Evolutionary conservation across 1,140 invertebrate species (phyloP), one percentile per base, ranked within the genome.

Genomic region (Dryas iulia): DNA sequence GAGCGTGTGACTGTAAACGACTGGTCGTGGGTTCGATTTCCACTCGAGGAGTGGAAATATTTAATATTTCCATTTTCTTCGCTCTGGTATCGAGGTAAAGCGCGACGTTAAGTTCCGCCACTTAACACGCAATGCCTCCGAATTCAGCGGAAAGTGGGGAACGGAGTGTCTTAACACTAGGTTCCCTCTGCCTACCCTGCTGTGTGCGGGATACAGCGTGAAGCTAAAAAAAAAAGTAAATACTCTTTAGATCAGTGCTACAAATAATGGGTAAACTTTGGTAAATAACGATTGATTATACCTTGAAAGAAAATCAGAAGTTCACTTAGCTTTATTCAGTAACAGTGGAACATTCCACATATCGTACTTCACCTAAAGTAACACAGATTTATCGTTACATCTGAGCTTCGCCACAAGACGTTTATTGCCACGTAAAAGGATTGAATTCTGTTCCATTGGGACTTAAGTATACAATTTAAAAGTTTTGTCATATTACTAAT

Each of bases 331-430:
- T 47, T 18, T 47, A 47, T 47, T n/a, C 14, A 47, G 35, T 14
- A 47, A 63, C 60, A 25, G 39, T 30, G 26, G 61, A 28, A 63
- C 61, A 47, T 26, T 12, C 53, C 47, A 56, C 61, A 30, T 63
- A 63, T 63, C 47, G 35, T 47, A 47, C 14, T 47, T 47, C 35
- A 54, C 61, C 53, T 63, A 14, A n/a, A 63, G 61, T 63, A 63
- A 63, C 57, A 65, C 28, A 35, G 56, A 65, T 65, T 65, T 65
- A 65, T 58, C 39, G 63, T 58, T 65, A 65, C 64, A 59, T 66
- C 56, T 59, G 57, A 58, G 64, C 57, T 59, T 31, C n/a, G 31
- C 47, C 26, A 12, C 60, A 52, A 47, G 35, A 66, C 64, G 25
- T 66, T 61, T 61, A 61, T 61, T 53, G 57, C 57, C 57, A 53